Evolutionary conservation across 1,140 invertebrate species (phyloP).

Genomic region (Dendroctonus valens): DNA sequence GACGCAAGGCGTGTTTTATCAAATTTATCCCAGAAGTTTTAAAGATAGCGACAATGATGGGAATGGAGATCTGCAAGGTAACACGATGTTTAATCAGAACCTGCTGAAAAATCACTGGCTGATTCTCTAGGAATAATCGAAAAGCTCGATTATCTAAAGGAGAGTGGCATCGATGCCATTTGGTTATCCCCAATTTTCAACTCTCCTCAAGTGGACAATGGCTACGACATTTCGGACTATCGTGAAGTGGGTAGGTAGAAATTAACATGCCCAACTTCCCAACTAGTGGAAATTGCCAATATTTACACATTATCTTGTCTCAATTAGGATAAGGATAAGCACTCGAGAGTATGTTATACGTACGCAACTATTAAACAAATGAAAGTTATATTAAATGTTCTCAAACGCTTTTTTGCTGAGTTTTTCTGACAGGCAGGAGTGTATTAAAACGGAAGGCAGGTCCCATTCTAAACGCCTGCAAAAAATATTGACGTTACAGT

Average conservation of each 20-base stretch:
- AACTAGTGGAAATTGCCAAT: too few species aligned
- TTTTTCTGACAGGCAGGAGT: too few species aligned
- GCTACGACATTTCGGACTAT: slow-evolving; percentile 78
- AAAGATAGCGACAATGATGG: slow-evolving; percentile 76
- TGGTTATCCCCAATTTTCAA: slow-evolving; percentile 63
- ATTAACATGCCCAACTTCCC: neutral
- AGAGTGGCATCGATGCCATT: slow-evolving; percentile 64
- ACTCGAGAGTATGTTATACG: too few species aligned
- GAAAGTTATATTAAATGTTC: too few species aligned
- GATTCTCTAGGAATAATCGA: slow-evolving; percentile 56
- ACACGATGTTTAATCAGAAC: neutral
- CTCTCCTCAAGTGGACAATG: slow-evolving; percentile 64
- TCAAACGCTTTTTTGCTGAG: too few species aligned
- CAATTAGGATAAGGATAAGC: too few species aligned
- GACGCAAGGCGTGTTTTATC: slow-evolving; percentile 70
- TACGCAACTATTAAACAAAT: too few species aligned
- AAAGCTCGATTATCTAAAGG: slow-evolving; percentile 63
- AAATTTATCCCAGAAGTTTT: slow-evolving; percentile 78
- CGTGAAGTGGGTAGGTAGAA: slow-evolving; percentile 54
- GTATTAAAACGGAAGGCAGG: too few species aligned
- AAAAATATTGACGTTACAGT: too few species aligned
- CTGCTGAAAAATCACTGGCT: neutral
- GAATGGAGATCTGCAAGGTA: slow-evolving; percentile 68
- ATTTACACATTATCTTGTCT: too few species aligned
- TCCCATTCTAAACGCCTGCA: too few species aligned